These are phyloP conservation scores for Silurus meridionalis DNA, from an alignment of 2,113 vertebrate genomes.

Conservation along the genomic window DNA sequence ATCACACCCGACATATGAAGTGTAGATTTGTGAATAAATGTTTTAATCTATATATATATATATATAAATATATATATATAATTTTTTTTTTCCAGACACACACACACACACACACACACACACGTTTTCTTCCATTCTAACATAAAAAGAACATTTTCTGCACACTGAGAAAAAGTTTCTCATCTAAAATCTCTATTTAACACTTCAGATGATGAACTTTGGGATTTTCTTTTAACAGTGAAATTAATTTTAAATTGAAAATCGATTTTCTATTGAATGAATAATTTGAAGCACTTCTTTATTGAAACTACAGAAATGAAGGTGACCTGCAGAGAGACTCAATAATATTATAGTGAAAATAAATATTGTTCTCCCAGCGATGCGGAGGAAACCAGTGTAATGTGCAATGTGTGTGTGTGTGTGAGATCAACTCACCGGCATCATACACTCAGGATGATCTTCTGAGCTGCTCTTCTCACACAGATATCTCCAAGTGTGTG, in stretches of 20 bases:
- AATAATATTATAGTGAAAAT: neutral
- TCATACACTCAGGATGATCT: slow-evolving; percentile 60
- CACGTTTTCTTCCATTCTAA: neutral
- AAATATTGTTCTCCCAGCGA: neutral
- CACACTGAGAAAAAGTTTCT: neutral
- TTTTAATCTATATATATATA: no score
- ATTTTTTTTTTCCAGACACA: no score
- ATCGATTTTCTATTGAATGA: neutral
- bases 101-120: no score
- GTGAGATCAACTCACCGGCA: slow-evolving; percentile 69
- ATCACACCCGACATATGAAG: no score
- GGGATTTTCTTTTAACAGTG: neutral
- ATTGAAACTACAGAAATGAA: neutral
- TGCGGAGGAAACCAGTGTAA: neutral
- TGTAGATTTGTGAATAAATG: no score
- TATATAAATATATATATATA: no score
- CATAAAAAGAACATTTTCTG: neutral
- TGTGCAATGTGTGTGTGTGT: slow-evolving; percentile 5
- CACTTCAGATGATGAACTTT: neutral
- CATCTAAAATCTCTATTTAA: neutral
- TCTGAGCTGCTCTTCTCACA: slow-evolving; percentile 15
- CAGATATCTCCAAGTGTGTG: neutral
- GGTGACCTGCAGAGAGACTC: neutral
- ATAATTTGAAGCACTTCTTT: neutral
- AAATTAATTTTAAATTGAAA: neutral